A percentile compares a stretch with the other conserved stretches of the same genome.
These are phyloP conservation scores for Deilephila porcellus DNA, from an alignment of 2,888 invertebrate genomes.

Conservation along the genomic window DNA sequence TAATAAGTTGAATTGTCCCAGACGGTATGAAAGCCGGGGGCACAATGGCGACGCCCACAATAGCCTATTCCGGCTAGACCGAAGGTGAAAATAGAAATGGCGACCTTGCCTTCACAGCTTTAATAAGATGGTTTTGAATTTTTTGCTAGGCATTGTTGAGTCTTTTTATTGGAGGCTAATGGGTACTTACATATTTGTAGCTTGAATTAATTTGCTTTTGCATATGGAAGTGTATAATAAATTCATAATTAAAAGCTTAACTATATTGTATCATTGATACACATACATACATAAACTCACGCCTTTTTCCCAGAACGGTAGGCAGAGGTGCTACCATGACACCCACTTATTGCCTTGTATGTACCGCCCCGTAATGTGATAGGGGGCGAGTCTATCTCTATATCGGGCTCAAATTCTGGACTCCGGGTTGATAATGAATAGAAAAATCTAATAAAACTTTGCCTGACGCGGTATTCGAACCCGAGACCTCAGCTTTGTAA, in stretches of 20 bases:
- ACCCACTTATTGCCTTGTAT: neutral
- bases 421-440: neutral
- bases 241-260: too few species aligned
- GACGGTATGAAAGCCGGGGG: neutral
- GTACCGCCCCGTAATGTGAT: neutral
- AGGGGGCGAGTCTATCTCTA: neutral
- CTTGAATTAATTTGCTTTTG: neutral
- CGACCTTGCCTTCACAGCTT: constrained; percentile 1
- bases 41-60: constrained; percentile 12
- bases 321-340: too few species aligned
- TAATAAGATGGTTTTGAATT: constrained; percentile 13
- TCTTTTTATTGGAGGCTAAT: neutral
- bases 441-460: too few species aligned
- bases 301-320: too few species aligned
- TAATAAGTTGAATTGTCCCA: constrained; percentile 25
- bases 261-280: too few species aligned
- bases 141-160: neutral
- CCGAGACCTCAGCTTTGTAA: too few species aligned
- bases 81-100: constrained; percentile 22
- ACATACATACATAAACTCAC: too few species aligned
- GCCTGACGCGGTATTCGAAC: too few species aligned
- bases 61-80: constrained; percentile 12
- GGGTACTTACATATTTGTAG: neutral
- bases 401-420: neutral
- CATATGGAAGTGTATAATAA: too few species aligned